Conservation (phyloP, 2,888 invertebrate species). For the Carcina quercana region DNA sequence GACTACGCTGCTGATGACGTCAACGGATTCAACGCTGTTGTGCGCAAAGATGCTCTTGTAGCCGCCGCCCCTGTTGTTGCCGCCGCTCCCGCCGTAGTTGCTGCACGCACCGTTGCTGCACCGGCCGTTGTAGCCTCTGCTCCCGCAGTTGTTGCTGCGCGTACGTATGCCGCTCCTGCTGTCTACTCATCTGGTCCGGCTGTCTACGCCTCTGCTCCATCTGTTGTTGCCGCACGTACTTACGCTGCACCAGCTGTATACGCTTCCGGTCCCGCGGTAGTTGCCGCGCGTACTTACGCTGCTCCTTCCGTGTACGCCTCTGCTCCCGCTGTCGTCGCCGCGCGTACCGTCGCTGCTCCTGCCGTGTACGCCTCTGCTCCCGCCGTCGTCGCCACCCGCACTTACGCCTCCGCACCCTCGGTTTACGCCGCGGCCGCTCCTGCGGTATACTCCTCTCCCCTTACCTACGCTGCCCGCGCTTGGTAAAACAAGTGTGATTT, state of each 20-base stretch:
- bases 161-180: slow-evolving; percentile 19
- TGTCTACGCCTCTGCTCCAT: slow-evolving; percentile 23
- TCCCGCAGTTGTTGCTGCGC: slow-evolving; percentile 19
- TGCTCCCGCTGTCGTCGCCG: slow-evolving; percentile 23
- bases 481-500: slow-evolving; percentile 21
- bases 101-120: slow-evolving; percentile 18
- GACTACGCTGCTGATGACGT: slow-evolving; percentile 74
- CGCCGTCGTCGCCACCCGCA: slow-evolving; percentile 12
- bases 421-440: slow-evolving; percentile 46
- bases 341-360: slow-evolving; percentile 21
- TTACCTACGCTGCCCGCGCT: slow-evolving; percentile 14
- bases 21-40: slow-evolving; percentile 75
- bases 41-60: slow-evolving; percentile 65
- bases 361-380: slow-evolving; percentile 16
- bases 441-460: slow-evolving; percentile 14
- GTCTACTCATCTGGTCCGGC: slow-evolving; percentile 14
- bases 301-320: slow-evolving; percentile 21
- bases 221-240: slow-evolving; percentile 24
- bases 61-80: slow-evolving; percentile 44
- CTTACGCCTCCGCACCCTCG: slow-evolving; percentile 19
- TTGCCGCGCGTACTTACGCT: slow-evolving; percentile 17
- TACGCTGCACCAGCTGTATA: slow-evolving; percentile 19
- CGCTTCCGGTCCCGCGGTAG: slow-evolving; percentile 13
- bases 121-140: slow-evolving; percentile 19
- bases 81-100: slow-evolving; percentile 25